Evolutionary conservation across 2,888 invertebrate species (phyloP).

Genomic region (Psylliodes chrysocephalus): DNA sequence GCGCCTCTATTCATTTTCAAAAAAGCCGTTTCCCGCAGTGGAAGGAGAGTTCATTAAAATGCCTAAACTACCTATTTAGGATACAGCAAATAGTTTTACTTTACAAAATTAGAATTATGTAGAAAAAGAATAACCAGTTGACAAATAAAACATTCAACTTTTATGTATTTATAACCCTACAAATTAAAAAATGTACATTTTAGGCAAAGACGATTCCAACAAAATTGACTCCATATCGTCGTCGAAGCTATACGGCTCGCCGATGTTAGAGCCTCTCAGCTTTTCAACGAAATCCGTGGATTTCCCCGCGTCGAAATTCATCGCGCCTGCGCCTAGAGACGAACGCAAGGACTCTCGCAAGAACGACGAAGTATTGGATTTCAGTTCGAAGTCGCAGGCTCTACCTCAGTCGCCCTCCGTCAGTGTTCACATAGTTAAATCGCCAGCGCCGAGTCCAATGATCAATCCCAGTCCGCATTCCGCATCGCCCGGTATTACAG

Average conservation of each 20-base stretch:
- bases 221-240: constrained; percentile 53
- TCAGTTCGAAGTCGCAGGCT: constrained; percentile 43
- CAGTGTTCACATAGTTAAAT: constrained; percentile 81
- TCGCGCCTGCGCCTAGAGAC: constrained; percentile 59
- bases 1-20: too few relatives aligned
- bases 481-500: constrained; percentile 85
- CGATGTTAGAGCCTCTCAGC: constrained; percentile 53
- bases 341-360: constrained; percentile 49
- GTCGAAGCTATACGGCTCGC: constrained; percentile 52
- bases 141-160: too few relatives aligned
- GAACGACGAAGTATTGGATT: constrained; percentile 70
- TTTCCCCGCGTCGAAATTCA: constrained; percentile 63
- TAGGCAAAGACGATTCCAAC: constrained; percentile 53
- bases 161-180: too few relatives aligned
- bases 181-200: too few relatives aligned
- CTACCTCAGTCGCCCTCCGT: constrained; percentile 74
- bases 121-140: too few relatives aligned
- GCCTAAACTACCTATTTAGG: too few relatives aligned
- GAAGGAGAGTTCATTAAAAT: too few relatives aligned
- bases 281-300: constrained; percentile 63
- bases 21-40: too few relatives aligned
- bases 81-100: too few relatives aligned
- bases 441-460: constrained; percentile 78
- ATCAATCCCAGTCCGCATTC: constrained; percentile 74
- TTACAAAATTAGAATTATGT: too few relatives aligned